These are phyloP conservation scores for Tyria jacobaeae DNA, from an alignment of 2,888 invertebrate species.

Conservation along the genomic window DNA sequence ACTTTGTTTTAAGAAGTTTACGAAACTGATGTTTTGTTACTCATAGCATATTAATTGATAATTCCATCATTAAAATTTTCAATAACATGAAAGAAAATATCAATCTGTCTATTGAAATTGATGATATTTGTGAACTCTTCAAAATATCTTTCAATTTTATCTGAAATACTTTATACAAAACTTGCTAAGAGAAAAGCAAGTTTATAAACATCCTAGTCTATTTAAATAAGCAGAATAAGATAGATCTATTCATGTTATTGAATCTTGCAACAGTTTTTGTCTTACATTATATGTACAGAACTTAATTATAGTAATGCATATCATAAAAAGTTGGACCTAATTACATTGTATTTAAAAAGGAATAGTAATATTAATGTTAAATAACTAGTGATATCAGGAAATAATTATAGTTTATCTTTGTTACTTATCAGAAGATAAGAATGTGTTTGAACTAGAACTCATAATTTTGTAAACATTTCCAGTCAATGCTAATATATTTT, in stretches of 20 bases:
- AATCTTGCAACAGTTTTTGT: neutral
- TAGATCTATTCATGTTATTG: neutral
- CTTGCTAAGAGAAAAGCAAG: no score
- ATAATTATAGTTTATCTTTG: neutral
- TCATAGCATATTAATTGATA: neutral
- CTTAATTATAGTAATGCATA: neutral
- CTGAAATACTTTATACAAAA: no score
- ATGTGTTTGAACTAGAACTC: neutral
- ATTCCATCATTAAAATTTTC: neutral
- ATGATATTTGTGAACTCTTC: no score
- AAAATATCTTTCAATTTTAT: no score
- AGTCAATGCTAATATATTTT: slow-evolving; percentile 16
- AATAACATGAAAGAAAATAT: neutral
- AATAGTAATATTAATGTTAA: neutral
- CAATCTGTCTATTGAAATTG: neutral
- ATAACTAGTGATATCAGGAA: neutral
- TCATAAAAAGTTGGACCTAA: neutral
- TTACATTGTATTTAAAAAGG: no score
- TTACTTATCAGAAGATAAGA: slow-evolving; percentile 27
- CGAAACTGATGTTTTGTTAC: neutral
- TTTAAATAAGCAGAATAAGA: no score
- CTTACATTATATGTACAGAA: neutral
- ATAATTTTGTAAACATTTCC: slow-evolving; percentile 28
- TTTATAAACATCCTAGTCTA: no score
- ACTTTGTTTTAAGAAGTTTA: neutral